A percentile compares a stretch with the other conserved stretches of the same genome.
Conservation (phyloP, 2,888 invertebrate genomes). For the Kuschelorhynchus macadamiae region DNA sequence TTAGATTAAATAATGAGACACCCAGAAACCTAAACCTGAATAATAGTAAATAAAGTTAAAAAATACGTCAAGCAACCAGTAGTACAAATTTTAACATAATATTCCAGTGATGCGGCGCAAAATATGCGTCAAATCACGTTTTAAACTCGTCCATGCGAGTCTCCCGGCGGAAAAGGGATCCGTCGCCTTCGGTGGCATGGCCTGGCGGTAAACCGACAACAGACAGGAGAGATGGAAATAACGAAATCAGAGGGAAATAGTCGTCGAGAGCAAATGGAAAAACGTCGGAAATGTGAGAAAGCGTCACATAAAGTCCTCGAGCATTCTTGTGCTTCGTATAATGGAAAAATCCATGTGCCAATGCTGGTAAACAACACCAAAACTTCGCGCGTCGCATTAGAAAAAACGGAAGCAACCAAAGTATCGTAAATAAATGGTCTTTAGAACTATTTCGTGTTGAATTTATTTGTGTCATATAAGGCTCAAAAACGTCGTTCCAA, state of each 20-base stretch:
- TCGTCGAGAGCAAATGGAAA: slow-evolving; percentile 6
- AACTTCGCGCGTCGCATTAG: too few relatives aligned
- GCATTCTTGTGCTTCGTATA: neutral
- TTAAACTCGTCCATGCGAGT: slow-evolving; percentile 32
- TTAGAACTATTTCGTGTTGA: too few relatives aligned
- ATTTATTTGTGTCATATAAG: too few relatives aligned
- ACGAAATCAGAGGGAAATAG: slow-evolving; percentile 27
- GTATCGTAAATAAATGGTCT: too few relatives aligned
- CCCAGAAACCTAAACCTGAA: too few relatives aligned
- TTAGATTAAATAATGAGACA: too few relatives aligned
- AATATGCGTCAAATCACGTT: slow-evolving; percentile 9
- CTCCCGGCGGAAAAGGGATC: slow-evolving; percentile 30
- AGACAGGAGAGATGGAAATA: slow-evolving; percentile 34
- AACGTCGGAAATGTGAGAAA: slow-evolving; percentile 15
- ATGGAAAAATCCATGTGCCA: neutral
- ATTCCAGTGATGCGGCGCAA: neutral
- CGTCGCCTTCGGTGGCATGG: slow-evolving; percentile 21
- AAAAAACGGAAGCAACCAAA: too few relatives aligned
- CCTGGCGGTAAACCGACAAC: slow-evolving; percentile 29
- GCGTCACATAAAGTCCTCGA: slow-evolving; percentile 8
- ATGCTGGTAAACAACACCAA: neutral
- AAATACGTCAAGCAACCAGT: too few relatives aligned
- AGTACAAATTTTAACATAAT: too few relatives aligned
- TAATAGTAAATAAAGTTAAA: too few relatives aligned
- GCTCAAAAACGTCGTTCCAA: too few relatives aligned